A percentile compares a stretch with the other conserved stretches of the same genome.
phyloP scores from a whole-genome alignment of 2,888 invertebrate species.

The Epinotia demarniana region DNA sequence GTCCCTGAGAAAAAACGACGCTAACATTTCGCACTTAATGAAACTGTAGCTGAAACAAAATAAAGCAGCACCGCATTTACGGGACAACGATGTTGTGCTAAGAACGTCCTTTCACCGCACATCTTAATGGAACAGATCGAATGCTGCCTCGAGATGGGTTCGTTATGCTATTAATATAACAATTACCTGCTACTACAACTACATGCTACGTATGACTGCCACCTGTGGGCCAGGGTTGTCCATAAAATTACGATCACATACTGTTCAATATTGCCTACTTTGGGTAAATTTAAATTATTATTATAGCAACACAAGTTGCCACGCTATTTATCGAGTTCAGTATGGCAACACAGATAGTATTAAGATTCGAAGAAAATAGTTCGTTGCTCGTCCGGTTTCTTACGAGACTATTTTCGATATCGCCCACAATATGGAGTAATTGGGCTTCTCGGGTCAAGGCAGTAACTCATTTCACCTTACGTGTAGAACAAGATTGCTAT shows the following conservation, averaged over 20 bases:
- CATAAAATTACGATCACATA: not conserved
- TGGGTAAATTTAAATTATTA: no score
- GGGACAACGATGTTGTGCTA: slow-evolving; percentile 71
- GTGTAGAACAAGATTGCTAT: no score
- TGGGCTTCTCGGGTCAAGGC: no score
- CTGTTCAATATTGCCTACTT: no score
- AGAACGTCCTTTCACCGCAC: slow-evolving; percentile 65
- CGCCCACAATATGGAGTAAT: no score
- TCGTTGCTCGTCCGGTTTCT: no score
- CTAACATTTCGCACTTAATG: slow-evolving; percentile 82
- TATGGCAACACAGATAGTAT: no score
- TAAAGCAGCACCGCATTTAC: slow-evolving; percentile 77
- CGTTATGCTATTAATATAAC: slow-evolving; percentile 5
- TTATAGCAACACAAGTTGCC: no score
- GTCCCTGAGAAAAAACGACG: slow-evolving; percentile 71
- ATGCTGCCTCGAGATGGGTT: slow-evolving; percentile 55
- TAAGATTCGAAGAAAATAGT: no score
- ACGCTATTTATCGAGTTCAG: no score
- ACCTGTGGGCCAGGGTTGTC: not conserved
- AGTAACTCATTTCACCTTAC: no score
- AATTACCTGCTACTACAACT: slow-evolving; percentile 7
- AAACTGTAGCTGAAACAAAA: slow-evolving; percentile 81
- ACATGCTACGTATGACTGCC: not conserved
- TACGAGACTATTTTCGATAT: no score
- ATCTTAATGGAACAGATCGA: slow-evolving; percentile 68